Conservation (phyloP, 2,113 vertebrate species). For the zebrafish (Danio rerio) region DNA sequence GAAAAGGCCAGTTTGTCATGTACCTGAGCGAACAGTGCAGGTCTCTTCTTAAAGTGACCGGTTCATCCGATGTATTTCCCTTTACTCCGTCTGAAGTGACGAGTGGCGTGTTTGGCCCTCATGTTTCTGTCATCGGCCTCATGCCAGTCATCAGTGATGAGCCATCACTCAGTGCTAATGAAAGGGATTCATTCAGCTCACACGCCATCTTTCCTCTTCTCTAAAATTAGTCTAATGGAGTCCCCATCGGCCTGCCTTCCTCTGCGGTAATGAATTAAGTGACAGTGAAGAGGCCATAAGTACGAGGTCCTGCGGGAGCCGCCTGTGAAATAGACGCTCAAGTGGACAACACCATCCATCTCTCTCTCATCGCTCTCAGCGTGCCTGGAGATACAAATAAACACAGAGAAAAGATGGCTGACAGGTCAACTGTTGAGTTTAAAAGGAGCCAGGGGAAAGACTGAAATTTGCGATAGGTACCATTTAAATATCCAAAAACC, state of each 20-base stretch:
- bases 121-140: constrained; percentile 8
- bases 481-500: too few relatives aligned
- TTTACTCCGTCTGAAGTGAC: constrained; percentile 19
- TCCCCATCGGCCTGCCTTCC: constrained; percentile 35
- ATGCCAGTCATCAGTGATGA: constrained; percentile 33
- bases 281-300: constrained; percentile 44
- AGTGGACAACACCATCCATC: constrained; percentile 27
- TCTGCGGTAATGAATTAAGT: constrained; percentile 50
- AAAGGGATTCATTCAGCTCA: constrained; percentile 43
- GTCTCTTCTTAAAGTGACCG: constrained; percentile 13
- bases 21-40: background rate
- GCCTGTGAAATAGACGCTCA: constrained; percentile 39
- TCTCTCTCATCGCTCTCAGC: constrained; percentile 5
- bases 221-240: constrained; percentile 51
- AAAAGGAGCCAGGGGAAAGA: background rate
- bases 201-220: constrained; percentile 38
- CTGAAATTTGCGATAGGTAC: background rate
- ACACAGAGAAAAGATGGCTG: background rate
- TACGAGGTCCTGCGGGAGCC: constrained; percentile 26
- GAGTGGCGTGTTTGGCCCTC: background rate
- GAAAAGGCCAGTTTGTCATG: constrained; percentile 20
- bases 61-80: background rate
- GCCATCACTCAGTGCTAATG: constrained; percentile 41
- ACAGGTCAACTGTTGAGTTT: constrained; percentile 4
- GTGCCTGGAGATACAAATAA: constrained; percentile 21